phyloP scores from a whole-genome alignment of 1,140 invertebrate genomes.

The Zaprionus ornatus region DNA sequence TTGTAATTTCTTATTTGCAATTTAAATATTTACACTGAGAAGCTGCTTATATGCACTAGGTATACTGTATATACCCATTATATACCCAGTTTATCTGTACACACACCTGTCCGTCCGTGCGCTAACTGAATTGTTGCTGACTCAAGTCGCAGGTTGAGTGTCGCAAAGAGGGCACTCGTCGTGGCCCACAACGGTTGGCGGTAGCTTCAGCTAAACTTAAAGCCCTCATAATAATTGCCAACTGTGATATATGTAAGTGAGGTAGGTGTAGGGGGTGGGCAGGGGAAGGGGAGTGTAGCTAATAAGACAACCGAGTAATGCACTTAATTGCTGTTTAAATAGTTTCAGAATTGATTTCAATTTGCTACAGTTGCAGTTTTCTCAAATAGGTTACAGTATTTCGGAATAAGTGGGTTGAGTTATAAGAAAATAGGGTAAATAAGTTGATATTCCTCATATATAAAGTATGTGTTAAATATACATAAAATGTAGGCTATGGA shows the following conservation, averaged over 20 bases:
- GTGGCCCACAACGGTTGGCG: background rate
- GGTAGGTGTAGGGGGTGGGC: too few species aligned
- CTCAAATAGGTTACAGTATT: background rate
- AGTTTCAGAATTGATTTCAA: background rate
- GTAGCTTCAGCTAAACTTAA: constrained; percentile 7
- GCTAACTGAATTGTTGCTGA: constrained; percentile 56
- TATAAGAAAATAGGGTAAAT: too few species aligned
- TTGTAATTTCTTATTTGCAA: background rate
- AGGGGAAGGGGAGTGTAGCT: background rate
- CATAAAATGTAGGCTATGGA: too few species aligned
- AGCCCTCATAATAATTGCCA: constrained; percentile 12
- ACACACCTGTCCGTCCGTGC: background rate
- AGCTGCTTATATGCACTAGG: too few species aligned
- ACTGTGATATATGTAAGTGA: background rate
- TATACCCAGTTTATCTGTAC: background rate
- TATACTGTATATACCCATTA: too few species aligned
- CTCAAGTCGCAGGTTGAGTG: constrained; percentile 46
- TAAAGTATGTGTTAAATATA: background rate
- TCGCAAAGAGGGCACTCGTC: constrained; percentile 62
- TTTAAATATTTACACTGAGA: background rate
- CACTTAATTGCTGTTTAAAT: background rate
- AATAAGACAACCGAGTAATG: background rate
- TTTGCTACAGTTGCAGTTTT: background rate
- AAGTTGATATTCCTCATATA: background rate
- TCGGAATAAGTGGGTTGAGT: background rate